Evolutionary conservation across 2,113 vertebrate species (phyloP), one percentile per base, ranked within the genome.

Genomic region (Saguinus imperator): DNA sequence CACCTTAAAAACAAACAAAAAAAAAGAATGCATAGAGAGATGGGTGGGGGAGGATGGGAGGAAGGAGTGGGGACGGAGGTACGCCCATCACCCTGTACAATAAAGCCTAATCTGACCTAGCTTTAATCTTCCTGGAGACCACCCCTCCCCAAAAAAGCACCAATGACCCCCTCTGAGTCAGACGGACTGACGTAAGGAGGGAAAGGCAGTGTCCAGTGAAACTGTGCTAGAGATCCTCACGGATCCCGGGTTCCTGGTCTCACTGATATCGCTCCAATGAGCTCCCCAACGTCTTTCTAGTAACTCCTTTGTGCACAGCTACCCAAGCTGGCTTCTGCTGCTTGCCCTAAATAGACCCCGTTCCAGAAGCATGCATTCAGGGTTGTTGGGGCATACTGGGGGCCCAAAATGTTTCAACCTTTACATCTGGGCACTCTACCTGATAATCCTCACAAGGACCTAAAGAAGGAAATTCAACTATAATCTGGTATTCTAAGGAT

Each of bases 401-500:
- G 11, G 35, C 37, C 10, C 1, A 32, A 64, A 43, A 13, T 0
- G 11, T 37, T 29, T 70, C 11, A 1, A 40, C 29, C 16, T 25
- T 61, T 48, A 3, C 9, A 18, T 11, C 12, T 7, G 40, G 2
- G 2, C 1, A 25, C 17, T 25, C n/a, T 13, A 5, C 27, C 43
- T 43, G 25, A 37, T 75, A 27, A 55, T 35, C 11, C 81, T 37
- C 29, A n/a, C 11, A 32, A 61, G 25, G n/a, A 48, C 16, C 20
- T 25, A 21, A 61, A 40, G 6, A 68, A 21, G 45, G 18, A 64
- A 21, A 25, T 3, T 2, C 21, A 11, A n/a, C 23, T 73, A 45
- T 6, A 27, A 57, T 20, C 29, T 21, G 45, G 29, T 25, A 45
- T 35, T 61, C 17, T 73, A 35, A 92, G 70, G 66, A 76, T 52